Percentiles rank a stretch among this genome's conserved stretches.
Evolutionary conservation across 2,888 invertebrate species (phyloP).

Genomic region (Epinotia demarniana): DNA sequence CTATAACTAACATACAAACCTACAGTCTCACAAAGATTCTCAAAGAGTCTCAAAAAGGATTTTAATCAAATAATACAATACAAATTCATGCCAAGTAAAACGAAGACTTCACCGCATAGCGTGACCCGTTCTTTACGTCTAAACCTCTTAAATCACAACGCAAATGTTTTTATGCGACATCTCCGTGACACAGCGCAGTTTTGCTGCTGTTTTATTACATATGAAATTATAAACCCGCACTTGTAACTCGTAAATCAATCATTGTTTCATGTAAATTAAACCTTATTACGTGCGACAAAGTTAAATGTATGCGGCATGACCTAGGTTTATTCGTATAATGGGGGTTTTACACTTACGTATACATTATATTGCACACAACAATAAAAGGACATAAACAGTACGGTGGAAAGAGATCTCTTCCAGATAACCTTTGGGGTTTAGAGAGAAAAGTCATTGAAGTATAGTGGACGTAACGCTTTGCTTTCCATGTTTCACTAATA

Average conservation of each 20-base stretch:
- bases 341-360: background rate
- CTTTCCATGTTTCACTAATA: no score
- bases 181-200: conserved; percentile 68
- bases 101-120: background rate
- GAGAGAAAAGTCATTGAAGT: no score
- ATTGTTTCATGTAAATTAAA: background rate
- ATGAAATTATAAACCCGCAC: conserved; percentile 42
- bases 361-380: no score
- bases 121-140: conserved; percentile 26
- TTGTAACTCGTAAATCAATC: conserved; percentile 12
- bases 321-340: background rate
- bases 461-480: no score
- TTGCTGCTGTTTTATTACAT: conserved; percentile 61
- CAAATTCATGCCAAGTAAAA: background rate
- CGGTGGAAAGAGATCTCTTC: no score
- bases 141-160: conserved; percentile 51
- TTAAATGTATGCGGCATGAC: background rate
- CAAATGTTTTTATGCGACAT: conserved; percentile 61
- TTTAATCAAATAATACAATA: background rate
- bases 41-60: background rate
- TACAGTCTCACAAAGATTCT: no score
- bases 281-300: background rate
- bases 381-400: no score
- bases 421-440: no score
- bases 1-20: no score